A percentile compares a stretch with the other conserved stretches of the same genome.
phyloP scores from a whole-genome alignment of 2,113 vertebrate genomes.

The Capreolus pygargus region DNA sequence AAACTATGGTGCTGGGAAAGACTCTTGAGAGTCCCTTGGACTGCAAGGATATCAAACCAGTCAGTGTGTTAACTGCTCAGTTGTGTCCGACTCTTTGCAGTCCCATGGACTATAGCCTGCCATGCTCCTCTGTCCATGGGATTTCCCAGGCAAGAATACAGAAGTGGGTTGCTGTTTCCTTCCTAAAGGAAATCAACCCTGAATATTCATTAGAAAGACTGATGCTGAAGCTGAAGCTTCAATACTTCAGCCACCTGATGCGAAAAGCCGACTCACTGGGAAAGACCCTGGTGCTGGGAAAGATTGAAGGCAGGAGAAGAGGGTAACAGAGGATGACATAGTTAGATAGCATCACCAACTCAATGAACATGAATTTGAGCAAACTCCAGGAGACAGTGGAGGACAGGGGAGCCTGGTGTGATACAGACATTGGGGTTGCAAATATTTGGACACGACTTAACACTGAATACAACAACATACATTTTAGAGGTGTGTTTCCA shows the following conservation, averaged over 20 bases:
- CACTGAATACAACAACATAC: neutral
- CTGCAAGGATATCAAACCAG: neutral
- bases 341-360: neutral
- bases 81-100: neutral
- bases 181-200: neutral
- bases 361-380: neutral
- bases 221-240: neutral
- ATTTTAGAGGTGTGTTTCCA: neutral
- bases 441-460: neutral
- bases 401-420: neutral
- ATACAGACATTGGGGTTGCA: neutral
- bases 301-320: neutral
- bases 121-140: neutral
- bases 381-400: neutral
- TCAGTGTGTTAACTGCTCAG: neutral
- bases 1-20: neutral
- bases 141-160: neutral
- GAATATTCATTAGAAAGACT: neutral
- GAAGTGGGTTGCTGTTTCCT: neutral
- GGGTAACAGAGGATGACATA: neutral
- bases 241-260: neutral
- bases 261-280: neutral
- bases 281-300: neutral
- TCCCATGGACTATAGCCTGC: neutral
- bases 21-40: neutral